These are phyloP conservation scores for Papilio xuthus DNA, from an alignment of 1,140 invertebrate species.

Conservation along the genomic window DNA sequence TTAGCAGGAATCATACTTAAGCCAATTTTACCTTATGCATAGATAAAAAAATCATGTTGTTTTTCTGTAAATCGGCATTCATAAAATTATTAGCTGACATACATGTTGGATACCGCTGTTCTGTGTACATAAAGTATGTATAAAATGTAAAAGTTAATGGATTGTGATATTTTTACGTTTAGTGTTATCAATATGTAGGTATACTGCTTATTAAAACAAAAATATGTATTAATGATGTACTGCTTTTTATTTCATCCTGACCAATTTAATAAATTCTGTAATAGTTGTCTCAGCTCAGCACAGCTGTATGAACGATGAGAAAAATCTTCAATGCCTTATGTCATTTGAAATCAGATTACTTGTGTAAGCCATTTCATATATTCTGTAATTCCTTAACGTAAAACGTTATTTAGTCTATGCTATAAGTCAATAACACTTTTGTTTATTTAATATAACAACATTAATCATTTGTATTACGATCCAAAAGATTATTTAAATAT, in stretches of 20 bases:
- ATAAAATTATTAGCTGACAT: background rate
- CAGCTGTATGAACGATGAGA: no score
- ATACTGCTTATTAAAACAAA: constrained; percentile 55
- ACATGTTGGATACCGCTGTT: background rate
- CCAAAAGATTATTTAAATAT: no score
- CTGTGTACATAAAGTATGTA: constrained; percentile 19
- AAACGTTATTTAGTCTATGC: no score
- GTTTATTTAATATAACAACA: no score
- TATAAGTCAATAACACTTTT: no score
- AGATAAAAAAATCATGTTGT: background rate
- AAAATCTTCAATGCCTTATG: no score
- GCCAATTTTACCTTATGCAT: background rate
- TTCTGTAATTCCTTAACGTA: no score
- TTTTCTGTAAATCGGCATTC: background rate
- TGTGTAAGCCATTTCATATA: no score
- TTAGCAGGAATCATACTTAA: background rate
- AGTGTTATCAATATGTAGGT: constrained; percentile 49
- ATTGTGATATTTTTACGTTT: constrained; percentile 66
- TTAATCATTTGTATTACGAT: no score
- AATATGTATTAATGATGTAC: constrained; percentile 31
- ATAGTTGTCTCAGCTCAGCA: no score
- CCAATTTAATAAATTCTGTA: no score
- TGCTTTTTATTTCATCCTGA: background rate
- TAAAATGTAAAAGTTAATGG: constrained; percentile 42
- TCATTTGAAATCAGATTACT: no score